phyloP scores from a whole-genome alignment of 2,113 vertebrate genomes.

The Azemiops feae region DNA sequence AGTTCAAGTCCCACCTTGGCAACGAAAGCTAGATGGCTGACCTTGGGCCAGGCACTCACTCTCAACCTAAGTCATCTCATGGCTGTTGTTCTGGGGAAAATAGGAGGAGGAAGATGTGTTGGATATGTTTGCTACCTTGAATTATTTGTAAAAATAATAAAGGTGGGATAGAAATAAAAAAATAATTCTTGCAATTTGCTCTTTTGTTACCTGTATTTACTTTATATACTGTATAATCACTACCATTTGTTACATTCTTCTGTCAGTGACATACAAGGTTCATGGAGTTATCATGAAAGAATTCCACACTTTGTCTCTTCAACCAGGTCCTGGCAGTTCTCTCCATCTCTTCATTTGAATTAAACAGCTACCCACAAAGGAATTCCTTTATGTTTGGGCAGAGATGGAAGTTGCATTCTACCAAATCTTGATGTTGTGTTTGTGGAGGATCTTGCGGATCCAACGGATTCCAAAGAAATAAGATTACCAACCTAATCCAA shows the following conservation, averaged over 20 bases:
- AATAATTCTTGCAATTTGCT: background rate
- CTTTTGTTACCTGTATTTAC: background rate
- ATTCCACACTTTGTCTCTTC: background rate
- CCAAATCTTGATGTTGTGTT: background rate
- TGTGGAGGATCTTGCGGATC: too few species aligned
- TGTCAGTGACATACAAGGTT: background rate
- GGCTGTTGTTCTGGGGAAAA: background rate
- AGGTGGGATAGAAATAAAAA: background rate
- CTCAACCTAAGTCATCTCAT: background rate
- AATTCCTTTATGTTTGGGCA: background rate
- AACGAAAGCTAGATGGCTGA: background rate
- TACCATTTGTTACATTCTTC: background rate
- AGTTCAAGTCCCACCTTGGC: background rate
- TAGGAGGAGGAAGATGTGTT: background rate
- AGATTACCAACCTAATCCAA: too few species aligned
- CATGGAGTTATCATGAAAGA: background rate
- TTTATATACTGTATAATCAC: background rate
- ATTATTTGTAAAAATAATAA: background rate
- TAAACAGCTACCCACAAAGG: background rate
- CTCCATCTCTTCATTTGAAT: background rate
- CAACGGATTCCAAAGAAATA: too few species aligned
- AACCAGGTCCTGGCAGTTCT: background rate
- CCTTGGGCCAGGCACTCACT: background rate
- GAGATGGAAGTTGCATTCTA: background rate
- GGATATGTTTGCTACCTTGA: background rate